Evolutionary conservation across 2,113 vertebrate species (phyloP), one percentile per base, ranked within the genome.

Genomic region (Xenus cinereus): DNA sequence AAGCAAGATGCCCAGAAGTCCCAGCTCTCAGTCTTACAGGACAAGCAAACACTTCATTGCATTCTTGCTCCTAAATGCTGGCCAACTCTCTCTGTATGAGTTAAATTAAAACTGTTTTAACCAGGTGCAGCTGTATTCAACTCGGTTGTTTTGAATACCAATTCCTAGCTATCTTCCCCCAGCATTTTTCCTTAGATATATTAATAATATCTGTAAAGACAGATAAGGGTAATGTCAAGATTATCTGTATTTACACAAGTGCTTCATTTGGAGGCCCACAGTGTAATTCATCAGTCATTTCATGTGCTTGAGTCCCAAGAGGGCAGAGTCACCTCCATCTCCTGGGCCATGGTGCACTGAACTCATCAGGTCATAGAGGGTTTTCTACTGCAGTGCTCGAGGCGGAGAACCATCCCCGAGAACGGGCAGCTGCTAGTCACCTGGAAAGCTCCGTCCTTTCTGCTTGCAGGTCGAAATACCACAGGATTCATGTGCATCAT

Each of bases 71-170:
- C 39, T 27, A 35, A 48, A 63, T 14, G 62, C 46, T 79, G 75
- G 68, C 75, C 35, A 67, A 39, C 22, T 89, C 63, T 84, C 63
- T 92, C 4, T 3, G 32, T 87, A 30, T 56, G 95, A 77, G 53
- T 96, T 93, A 90, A 89, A 92, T 94, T 95, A 80, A 95, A 90
- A 57, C 81, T 95, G 72, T 32, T 90, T 91, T 53, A 54, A 46
- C 87, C 76, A 86, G 86, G 51, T 82, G 57, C 87, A 94, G 71
- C 56, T 88, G 37, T 63, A 80, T 83, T 75, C 79, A 20, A 27
- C 66, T 95, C 92, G 19, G 33, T 85, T 95, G 89, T 68, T 86
- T 94, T 89, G 66, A 81, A 74, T 48, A 57, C 27, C 53, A 37
- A 77, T 92, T 85, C 51, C 84, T 93, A 39, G 18, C 64, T 78